A percentile compares a stretch with the other conserved stretches of the same genome.
phyloP scores from a whole-genome alignment of 2,797 vertebrate species.

The Lacerta bilineata region DNA sequence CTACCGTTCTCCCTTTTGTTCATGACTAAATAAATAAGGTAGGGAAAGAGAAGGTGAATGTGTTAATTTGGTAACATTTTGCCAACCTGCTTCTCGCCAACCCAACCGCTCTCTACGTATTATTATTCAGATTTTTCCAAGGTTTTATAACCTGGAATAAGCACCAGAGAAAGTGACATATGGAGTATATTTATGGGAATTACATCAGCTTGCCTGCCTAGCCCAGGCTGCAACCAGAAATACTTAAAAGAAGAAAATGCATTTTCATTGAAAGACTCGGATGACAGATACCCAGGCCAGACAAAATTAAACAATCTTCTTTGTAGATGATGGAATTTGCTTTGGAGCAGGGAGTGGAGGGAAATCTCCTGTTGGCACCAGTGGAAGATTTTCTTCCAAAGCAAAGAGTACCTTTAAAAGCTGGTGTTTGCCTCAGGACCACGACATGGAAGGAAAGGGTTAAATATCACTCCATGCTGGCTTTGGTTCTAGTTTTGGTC shows the following conservation, averaged over 20 bases:
- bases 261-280: not conserved
- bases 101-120: not conserved
- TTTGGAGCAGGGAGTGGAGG: not conserved
- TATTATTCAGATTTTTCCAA: slow-evolving; percentile 47
- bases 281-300: not conserved
- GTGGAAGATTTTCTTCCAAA: not conserved
- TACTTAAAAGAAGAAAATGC: not conserved
- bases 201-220: no score
- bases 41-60: not conserved
- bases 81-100: not conserved
- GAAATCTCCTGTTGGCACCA: not conserved
- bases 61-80: not conserved
- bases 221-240: not conserved
- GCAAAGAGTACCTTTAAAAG: not conserved
- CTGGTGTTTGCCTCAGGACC: not conserved
- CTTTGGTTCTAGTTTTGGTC: not conserved
- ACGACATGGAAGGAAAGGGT: not conserved
- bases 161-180: not conserved
- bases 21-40: not conserved
- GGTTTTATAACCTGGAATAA: slow-evolving; percentile 38
- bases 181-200: not conserved
- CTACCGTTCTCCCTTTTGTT: slow-evolving; percentile 8
- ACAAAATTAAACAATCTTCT: not conserved
- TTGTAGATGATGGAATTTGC: not conserved
- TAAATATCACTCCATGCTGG: not conserved